These are phyloP conservation scores for Drosophila bocki DNA, from an alignment of 1,140 invertebrate genomes.

Conservation along the genomic window DNA sequence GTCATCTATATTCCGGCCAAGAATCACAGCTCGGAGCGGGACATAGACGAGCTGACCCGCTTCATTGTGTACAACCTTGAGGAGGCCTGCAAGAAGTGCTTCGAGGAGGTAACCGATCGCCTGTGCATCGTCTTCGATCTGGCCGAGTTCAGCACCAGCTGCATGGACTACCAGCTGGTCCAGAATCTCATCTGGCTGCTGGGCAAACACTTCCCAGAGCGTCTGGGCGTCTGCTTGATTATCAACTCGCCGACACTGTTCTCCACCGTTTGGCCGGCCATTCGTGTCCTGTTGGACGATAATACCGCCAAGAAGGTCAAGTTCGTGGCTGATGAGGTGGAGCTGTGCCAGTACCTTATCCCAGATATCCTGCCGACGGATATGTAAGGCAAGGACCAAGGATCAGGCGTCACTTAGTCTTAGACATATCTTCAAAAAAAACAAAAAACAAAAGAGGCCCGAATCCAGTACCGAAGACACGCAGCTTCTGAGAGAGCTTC, in stretches of 20 bases:
- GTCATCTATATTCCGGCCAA: constrained; percentile 91
- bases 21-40: constrained; percentile 90
- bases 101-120: constrained; percentile 92
- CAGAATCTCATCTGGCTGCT: constrained; percentile 92
- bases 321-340: constrained; percentile 89
- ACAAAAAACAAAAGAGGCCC: constrained; percentile 1
- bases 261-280: constrained; percentile 90
- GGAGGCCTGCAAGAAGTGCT: constrained; percentile 90
- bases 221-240: constrained; percentile 90
- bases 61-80: constrained; percentile 92
- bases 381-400: constrained; percentile 85
- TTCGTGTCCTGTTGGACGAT: constrained; percentile 91
- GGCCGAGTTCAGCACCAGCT: constrained; percentile 89
- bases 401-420: constrained; percentile 38
- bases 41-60: constrained; percentile 90
- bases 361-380: constrained; percentile 90
- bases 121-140: constrained; percentile 92
- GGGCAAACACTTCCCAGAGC: constrained; percentile 90
- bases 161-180: constrained; percentile 92
- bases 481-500: constrained; percentile 49
- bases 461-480: constrained; percentile 71
- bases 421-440: constrained; percentile 65
- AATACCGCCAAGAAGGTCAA: constrained; percentile 91
- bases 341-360: constrained; percentile 90
- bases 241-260: constrained; percentile 90